Evolutionary conservation across 2,888 invertebrate genomes (phyloP).

Genomic region (Phortica okadai): DNA sequence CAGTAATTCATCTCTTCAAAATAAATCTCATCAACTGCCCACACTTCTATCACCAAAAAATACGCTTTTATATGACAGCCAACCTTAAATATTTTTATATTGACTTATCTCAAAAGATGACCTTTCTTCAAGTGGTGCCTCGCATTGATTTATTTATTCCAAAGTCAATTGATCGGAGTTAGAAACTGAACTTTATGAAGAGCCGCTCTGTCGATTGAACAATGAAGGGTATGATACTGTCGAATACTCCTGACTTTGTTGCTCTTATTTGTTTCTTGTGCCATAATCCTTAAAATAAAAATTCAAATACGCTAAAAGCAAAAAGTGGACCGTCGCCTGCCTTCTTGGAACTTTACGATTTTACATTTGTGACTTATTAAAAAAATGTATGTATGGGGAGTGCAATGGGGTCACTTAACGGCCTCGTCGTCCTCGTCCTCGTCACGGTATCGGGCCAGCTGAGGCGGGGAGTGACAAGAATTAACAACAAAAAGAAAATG

Average conservation of each 20-base stretch:
- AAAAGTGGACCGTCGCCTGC: neutral
- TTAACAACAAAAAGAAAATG: neutral
- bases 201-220: too few species aligned
- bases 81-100: too few species aligned
- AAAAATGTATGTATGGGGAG: neutral
- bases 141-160: too few species aligned
- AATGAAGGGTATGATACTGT: neutral
- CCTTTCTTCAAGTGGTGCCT: too few species aligned
- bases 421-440: too few species aligned
- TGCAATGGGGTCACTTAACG: constrained; percentile 7
- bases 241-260: neutral
- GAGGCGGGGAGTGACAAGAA: neutral
- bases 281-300: constrained; percentile 18
- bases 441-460: neutral
- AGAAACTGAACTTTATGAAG: too few species aligned
- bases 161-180: too few species aligned
- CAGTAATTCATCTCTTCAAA: too few species aligned
- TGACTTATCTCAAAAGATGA: too few species aligned
- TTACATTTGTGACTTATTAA: constrained; percentile 25
- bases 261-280: neutral
- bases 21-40: too few species aligned
- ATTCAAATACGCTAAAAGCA: constrained; percentile 18
- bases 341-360: constrained; percentile 15
- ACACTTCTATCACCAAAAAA: too few species aligned
- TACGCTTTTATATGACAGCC: too few species aligned